A percentile compares a stretch with the other conserved stretches of the same genome.
phyloP scores from a whole-genome alignment of 2,888 invertebrate genomes.

The Hydroisotoma schaefferi region DNA sequence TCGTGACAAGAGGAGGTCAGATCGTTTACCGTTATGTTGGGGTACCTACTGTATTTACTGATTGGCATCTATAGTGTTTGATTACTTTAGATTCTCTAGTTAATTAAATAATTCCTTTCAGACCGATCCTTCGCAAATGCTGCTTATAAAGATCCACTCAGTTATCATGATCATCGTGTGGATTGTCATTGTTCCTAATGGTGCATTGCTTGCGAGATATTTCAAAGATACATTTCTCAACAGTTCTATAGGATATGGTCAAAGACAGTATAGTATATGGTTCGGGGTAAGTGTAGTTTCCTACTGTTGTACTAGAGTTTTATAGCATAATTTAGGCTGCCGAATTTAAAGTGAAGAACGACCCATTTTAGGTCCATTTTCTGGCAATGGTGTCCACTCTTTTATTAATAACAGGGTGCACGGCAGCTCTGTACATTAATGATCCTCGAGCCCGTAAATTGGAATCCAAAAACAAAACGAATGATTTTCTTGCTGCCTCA shows the following conservation, averaged over 20 bases:
- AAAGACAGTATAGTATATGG: slow-evolving; percentile 30
- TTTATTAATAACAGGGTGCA: no score
- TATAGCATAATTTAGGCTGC: no score
- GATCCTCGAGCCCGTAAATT: no score
- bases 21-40: neutral
- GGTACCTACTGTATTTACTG: neutral
- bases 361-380: no score
- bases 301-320: no score
- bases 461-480: no score
- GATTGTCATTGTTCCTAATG: slow-evolving; percentile 20
- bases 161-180: slow-evolving; percentile 21
- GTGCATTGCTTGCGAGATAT: slow-evolving; percentile 26
- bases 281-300: slow-evolving; percentile 21
- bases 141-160: slow-evolving; percentile 17
- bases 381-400: no score
- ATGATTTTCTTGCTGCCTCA: no score
- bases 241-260: neutral
- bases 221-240: slow-evolving; percentile 31
- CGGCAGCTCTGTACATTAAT: no score
- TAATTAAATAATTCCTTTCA: neutral
- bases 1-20: neutral
- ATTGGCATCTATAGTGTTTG: neutral
- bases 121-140: slow-evolving; percentile 14
- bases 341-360: no score
- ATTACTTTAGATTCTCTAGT: neutral